Conservation (phyloP, 2,113 vertebrate species). For the Carassius auratus region DNA sequence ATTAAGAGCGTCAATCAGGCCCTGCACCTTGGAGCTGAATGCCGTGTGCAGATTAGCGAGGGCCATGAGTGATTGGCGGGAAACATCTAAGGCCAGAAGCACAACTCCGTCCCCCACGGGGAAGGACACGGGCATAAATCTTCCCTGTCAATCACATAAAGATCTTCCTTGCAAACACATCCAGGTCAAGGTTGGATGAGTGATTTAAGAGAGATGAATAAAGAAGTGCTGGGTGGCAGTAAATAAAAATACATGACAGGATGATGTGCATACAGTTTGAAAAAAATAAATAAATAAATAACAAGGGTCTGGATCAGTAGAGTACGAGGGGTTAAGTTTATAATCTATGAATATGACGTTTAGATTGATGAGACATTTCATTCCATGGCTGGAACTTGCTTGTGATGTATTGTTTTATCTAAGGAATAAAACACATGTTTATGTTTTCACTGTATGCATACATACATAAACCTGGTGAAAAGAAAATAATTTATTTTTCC, state of each 20-base stretch:
- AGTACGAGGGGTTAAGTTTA: conserved; percentile 15
- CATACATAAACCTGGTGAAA: background rate
- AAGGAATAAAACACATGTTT: background rate
- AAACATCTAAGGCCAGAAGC: conserved; percentile 48
- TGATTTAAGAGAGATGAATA: conserved; percentile 13
- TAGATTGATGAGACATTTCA: background rate
- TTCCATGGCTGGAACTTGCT: background rate
- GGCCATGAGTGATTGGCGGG: conserved; percentile 55
- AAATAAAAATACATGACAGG: conserved; percentile 28
- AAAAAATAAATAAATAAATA: background rate
- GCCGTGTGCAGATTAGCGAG: conserved; percentile 41
- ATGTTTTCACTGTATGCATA: background rate
- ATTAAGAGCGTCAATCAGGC: conserved; percentile 64
- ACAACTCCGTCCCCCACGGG: conserved; percentile 14
- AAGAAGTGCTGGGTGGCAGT: conserved; percentile 10
- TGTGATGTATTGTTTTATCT: background rate
- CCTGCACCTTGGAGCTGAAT: conserved; percentile 45
- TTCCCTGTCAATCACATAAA: conserved; percentile 48
- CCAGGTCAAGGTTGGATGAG: conserved; percentile 47
- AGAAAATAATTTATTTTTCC: too few relatives aligned
- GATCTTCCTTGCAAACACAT: conserved; percentile 37
- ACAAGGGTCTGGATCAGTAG: background rate
- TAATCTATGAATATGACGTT: background rate
- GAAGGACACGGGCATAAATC: conserved; percentile 51
- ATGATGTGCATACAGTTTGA: conserved; percentile 8